Evolutionary conservation across 1,140 invertebrate species (phyloP).

Genomic region (Lasioglossum albipes): DNA sequence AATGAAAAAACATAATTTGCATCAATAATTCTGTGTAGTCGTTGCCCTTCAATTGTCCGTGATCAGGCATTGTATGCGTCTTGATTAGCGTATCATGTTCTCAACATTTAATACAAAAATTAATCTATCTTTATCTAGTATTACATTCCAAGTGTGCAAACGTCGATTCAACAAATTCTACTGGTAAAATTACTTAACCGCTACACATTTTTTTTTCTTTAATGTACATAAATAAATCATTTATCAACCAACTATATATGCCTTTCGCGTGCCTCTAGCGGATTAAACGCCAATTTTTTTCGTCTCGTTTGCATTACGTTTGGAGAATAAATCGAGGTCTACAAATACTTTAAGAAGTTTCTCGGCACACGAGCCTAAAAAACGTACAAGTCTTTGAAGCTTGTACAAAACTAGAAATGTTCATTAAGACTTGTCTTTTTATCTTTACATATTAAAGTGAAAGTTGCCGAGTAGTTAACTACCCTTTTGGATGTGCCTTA

Average conservation of each 20-base stretch:
- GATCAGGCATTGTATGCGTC: slow-evolving; percentile 23
- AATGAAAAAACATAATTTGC: slow-evolving; percentile 17
- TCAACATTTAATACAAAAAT: slow-evolving; percentile 68
- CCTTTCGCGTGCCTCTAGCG: slow-evolving; percentile 32
- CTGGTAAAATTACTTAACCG: slow-evolving; percentile 62
- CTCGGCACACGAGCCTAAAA: slow-evolving; percentile 33
- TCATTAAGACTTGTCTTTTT: slow-evolving; percentile 45
- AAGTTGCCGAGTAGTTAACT: slow-evolving; percentile 40
- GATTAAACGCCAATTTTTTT: slow-evolving; percentile 47
- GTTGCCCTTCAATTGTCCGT: slow-evolving; percentile 20
- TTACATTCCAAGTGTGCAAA: slow-evolving; percentile 52
- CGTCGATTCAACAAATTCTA: slow-evolving; percentile 58
- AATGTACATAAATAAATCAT: slow-evolving; percentile 65
- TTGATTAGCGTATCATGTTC: slow-evolving; percentile 20
- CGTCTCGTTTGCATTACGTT: slow-evolving; percentile 23
- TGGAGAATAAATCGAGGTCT: slow-evolving; percentile 28
- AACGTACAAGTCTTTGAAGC: slow-evolving; percentile 26
- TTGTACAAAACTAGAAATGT: slow-evolving; percentile 55
- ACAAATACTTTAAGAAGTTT: slow-evolving; percentile 43
- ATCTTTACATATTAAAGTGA: slow-evolving; percentile 34
- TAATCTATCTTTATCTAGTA: slow-evolving; percentile 59
- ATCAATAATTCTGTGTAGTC: slow-evolving; percentile 21
- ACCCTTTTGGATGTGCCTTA: slow-evolving; percentile 13
- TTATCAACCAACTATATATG: slow-evolving; percentile 54
- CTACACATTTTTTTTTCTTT: slow-evolving; percentile 53